Conservation (phyloP, 1,140 invertebrate species). For the Cyphomyrmex costatus region DNA sequence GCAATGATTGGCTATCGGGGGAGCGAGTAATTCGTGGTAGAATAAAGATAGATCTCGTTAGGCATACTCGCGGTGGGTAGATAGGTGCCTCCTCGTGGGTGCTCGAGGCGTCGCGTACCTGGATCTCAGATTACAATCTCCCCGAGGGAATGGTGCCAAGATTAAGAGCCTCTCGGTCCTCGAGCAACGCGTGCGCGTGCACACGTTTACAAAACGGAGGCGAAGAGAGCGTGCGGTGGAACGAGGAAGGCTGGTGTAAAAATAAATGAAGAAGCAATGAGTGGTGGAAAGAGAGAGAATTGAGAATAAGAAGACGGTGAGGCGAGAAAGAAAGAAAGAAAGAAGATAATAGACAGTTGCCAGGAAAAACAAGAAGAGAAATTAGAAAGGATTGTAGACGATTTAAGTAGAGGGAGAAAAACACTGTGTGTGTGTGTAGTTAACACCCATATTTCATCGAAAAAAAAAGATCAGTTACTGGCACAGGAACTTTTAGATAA, state of each 20-base stretch:
- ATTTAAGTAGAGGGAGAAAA: slow-evolving; percentile 23
- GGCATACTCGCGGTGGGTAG: slow-evolving; percentile 48
- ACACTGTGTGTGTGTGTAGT: not conserved
- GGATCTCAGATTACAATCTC: slow-evolving; percentile 83
- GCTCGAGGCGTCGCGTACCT: slow-evolving; percentile 72
- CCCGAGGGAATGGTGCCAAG: slow-evolving; percentile 76
- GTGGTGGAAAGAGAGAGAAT: not conserved
- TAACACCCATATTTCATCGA: not conserved
- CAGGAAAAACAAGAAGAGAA: not conserved
- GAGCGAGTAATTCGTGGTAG: slow-evolving; percentile 16
- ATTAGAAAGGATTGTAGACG: slow-evolving; percentile 3
- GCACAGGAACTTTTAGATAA: not conserved
- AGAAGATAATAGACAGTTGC: not conserved
- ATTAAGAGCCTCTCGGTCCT: slow-evolving; percentile 76
- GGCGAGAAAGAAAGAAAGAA: not conserved
- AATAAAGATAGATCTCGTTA: slow-evolving; percentile 57
- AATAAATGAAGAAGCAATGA: slow-evolving; percentile 18
- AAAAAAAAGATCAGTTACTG: not conserved
- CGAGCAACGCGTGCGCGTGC: slow-evolving; percentile 44
- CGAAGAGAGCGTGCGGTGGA: not conserved
- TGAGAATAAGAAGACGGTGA: not conserved
- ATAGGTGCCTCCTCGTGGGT: slow-evolving; percentile 73
- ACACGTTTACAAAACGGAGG: slow-evolving; percentile 49
- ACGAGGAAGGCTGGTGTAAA: slow-evolving; percentile 22
- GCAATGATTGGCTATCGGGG: slow-evolving; percentile 46